Evolutionary conservation across 2,888 invertebrate species (phyloP).

Genomic region (Phytoseiulus persimilis): DNA sequence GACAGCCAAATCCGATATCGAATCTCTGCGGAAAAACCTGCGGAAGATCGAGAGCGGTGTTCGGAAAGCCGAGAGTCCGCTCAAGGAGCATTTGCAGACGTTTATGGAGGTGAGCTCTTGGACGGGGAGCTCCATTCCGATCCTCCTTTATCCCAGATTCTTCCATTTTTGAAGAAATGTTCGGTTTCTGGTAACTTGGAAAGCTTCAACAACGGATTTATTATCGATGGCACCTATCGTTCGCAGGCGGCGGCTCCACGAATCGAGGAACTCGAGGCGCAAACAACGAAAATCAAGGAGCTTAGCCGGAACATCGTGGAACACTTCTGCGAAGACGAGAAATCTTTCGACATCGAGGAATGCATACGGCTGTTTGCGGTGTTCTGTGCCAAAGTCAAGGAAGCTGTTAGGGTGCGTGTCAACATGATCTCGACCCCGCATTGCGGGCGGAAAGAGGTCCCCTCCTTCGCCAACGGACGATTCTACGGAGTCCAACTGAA

Average conservation of each 20-base stretch:
- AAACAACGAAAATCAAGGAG: constrained; percentile 48
- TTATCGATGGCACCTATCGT: too few species aligned
- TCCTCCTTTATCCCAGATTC: neutral
- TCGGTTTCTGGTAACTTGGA: too few species aligned
- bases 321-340: constrained; percentile 53
- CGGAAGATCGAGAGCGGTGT: neutral
- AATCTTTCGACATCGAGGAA: constrained; percentile 52
- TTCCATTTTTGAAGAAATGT: too few species aligned
- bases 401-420: constrained; percentile 50
- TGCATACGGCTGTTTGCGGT: constrained; percentile 51
- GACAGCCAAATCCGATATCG: constrained; percentile 12
- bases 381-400: constrained; percentile 51
- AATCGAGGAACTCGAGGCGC: constrained; percentile 47
- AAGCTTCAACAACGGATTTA: too few species aligned
- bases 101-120: neutral
- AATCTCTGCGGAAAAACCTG: neutral
- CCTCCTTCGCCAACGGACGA: too few species aligned
- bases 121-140: neutral
- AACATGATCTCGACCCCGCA: neutral
- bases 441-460: too few species aligned
- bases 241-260: constrained; percentile 48
- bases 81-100: constrained; percentile 8
- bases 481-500: too few species aligned
- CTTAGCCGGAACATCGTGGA: constrained; percentile 49
- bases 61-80: neutral